phyloP scores from a whole-genome alignment of 2,113 vertebrate genomes.

The Perca fluviatilis region DNA sequence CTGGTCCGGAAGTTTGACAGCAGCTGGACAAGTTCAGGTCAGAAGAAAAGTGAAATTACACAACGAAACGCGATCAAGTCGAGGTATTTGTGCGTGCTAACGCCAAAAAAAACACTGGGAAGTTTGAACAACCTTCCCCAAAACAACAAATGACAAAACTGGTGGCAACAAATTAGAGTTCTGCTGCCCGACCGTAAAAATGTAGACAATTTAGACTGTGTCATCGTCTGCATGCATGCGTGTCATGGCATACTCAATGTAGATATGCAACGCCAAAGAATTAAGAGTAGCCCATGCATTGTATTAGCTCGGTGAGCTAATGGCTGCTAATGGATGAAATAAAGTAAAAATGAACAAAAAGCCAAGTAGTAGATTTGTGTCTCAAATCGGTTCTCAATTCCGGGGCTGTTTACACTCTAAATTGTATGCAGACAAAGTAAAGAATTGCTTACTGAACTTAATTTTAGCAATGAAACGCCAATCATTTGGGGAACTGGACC shows the following conservation, averaged over 20 bases:
- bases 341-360: background rate
- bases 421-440: background rate
- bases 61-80: background rate
- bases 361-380: background rate
- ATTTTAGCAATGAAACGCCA: too few species aligned
- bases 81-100: background rate
- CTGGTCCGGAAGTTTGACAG: slow-evolving; percentile 56
- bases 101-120: background rate
- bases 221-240: background rate
- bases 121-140: background rate
- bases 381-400: background rate
- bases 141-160: background rate
- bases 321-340: background rate
- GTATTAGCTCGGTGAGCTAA: background rate
- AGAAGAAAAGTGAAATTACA: slow-evolving; percentile 17
- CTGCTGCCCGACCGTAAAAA: too few species aligned
- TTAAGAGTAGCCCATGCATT: background rate
- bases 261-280: background rate
- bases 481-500: too few species aligned
- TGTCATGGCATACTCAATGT: background rate
- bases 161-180: background rate
- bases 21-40: background rate
- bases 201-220: background rate
- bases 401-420: background rate
- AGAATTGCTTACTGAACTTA: background rate